phyloP scores from a whole-genome alignment of 2,113 vertebrate species.

The Melanerpes aurifrons region DNA sequence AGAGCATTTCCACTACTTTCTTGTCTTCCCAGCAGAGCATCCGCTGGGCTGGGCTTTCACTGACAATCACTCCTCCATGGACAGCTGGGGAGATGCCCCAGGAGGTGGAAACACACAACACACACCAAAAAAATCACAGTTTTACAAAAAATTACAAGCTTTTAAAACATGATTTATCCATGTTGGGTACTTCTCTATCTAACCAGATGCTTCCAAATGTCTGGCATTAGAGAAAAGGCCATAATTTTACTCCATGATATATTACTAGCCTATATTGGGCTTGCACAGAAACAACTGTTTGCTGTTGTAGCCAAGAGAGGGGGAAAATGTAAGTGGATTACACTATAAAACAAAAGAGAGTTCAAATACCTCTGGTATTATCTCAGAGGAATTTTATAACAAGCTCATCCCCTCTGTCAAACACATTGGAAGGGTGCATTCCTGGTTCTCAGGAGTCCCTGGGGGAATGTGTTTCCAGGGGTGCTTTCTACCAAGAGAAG shows the following conservation, averaged over 20 bases:
- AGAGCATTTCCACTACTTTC: neutral
- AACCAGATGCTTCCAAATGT: constrained; percentile 31
- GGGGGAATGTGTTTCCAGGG: neutral
- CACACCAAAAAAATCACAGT: neutral
- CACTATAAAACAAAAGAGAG: neutral
- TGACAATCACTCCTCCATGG: neutral
- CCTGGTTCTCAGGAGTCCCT: neutral
- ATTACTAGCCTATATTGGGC: neutral
- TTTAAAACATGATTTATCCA: constrained; percentile 41
- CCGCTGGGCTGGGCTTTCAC: neutral
- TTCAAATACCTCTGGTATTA: neutral
- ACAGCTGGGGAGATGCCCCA: neutral
- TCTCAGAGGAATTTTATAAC: neutral
- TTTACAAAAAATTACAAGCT: neutral
- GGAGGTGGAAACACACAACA: neutral
- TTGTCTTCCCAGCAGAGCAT: neutral
- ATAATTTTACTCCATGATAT: neutral
- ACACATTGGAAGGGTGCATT: neutral
- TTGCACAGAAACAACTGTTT: neutral
- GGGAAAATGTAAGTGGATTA: neutral
- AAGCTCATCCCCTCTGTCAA: neutral
- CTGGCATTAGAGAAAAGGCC: neutral
- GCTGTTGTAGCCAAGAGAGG: neutral
- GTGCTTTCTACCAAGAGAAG: neutral
- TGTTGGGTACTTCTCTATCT: neutral